These are phyloP conservation scores for Urocyon cinereoargenteus DNA, from an alignment of 2,797 vertebrate genomes.

Conservation along the genomic window DNA sequence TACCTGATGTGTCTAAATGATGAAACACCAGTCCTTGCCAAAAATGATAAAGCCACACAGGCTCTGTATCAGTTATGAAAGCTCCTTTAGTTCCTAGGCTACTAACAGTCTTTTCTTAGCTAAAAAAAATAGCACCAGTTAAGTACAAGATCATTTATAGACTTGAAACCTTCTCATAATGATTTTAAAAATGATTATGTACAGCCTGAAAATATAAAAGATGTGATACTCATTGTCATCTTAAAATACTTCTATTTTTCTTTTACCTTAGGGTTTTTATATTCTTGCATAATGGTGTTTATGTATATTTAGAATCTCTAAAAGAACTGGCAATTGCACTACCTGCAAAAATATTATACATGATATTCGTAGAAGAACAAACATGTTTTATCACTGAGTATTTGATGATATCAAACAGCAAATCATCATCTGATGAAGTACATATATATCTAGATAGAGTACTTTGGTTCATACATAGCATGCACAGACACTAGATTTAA, in stretches of 20 bases:
- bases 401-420: conserved; percentile 60
- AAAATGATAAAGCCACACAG: conserved; percentile 62
- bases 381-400: conserved; percentile 49
- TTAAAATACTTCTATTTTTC: background rate
- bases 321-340: background rate
- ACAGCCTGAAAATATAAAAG: conserved; percentile 4
- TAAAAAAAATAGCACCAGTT: conserved; percentile 30
- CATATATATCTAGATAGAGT: background rate
- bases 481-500: background rate
- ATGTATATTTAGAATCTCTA: conserved; percentile 33
- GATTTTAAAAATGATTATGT: background rate
- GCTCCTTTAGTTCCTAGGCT: conserved; percentile 36
- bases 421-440: conserved; percentile 8
- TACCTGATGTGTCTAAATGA: conserved; percentile 74
- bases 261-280: conserved; percentile 37
- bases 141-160: background rate
- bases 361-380: conserved; percentile 49
- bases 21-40: conserved; percentile 71
- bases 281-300: background rate
- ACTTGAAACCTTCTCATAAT: background rate
- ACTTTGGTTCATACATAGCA: background rate
- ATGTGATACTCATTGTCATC: background rate
- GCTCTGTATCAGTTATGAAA: conserved; percentile 67
- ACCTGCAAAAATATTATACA: conserved; percentile 2
- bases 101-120: conserved; percentile 22